These are phyloP conservation scores for Antechinus flavipes DNA, from an alignment of 2,113 vertebrate genomes.

Conservation along the genomic window DNA sequence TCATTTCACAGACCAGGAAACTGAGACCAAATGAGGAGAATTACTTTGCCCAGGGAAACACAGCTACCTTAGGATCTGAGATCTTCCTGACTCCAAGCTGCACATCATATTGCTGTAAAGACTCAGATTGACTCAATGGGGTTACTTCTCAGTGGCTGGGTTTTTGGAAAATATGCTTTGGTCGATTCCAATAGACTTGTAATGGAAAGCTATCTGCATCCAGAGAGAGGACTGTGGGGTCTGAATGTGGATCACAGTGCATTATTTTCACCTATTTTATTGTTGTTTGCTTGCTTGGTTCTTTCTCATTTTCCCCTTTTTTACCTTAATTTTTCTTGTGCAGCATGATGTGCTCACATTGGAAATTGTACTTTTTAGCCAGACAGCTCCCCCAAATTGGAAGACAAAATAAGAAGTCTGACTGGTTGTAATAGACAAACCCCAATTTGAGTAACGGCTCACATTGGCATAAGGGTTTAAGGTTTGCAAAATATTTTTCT, in stretches of 20 bases:
- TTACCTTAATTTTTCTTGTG: too few species aligned
- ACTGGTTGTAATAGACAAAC: neutral
- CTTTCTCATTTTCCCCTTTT: too few species aligned
- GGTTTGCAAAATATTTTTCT: neutral
- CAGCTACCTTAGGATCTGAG: neutral
- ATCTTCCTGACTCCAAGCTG: neutral
- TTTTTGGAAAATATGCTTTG: constrained; percentile 11
- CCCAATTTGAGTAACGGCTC: constrained; percentile 8
- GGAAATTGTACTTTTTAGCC: constrained; percentile 37
- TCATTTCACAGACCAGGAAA: neutral
- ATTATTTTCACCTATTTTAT: too few species aligned
- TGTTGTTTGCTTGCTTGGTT: too few species aligned
- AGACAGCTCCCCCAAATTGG: constrained; percentile 40
- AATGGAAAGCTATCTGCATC: too few species aligned
- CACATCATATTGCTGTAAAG: neutral
- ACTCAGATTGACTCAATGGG: constrained; percentile 29
- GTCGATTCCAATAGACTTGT: neutral
- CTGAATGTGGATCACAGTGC: too few species aligned
- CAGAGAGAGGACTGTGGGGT: too few species aligned
- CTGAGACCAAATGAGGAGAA: neutral
- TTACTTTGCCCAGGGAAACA: neutral
- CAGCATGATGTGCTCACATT: neutral
- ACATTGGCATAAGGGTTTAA: neutral
- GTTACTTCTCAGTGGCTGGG: constrained; percentile 2
- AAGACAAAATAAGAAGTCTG: constrained; percentile 23